phyloP scores from a whole-genome alignment of 2,797 vertebrate genomes.

The Epinephelus malabaricus region DNA sequence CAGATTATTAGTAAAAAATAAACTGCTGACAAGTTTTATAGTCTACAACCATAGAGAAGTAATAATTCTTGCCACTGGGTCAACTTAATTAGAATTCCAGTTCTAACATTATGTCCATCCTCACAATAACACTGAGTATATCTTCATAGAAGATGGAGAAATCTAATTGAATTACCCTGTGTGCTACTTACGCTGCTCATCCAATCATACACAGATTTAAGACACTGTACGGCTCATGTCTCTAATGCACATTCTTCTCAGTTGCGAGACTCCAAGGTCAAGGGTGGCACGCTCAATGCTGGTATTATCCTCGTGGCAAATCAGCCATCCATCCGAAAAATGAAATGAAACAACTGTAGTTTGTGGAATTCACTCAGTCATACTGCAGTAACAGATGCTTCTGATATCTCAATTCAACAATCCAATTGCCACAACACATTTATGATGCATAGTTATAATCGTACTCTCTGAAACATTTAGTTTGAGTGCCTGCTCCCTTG shows the following conservation, averaged over 20 bases:
- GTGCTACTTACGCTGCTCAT: slow-evolving; percentile 15
- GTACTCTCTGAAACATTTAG: neutral
- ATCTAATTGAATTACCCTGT: slow-evolving; percentile 25
- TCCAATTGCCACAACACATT: neutral
- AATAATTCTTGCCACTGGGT: neutral
- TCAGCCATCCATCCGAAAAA: slow-evolving; percentile 7
- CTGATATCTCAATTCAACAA: neutral
- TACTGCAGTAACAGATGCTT: slow-evolving; percentile 6
- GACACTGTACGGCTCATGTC: neutral
- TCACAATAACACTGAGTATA: neutral
- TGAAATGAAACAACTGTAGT: neutral
- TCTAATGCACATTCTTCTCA: slow-evolving; percentile 12
- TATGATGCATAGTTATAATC: neutral
- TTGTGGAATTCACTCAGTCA: neutral
- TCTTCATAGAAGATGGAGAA: slow-evolving; percentile 16
- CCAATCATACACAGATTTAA: slow-evolving; percentile 21
- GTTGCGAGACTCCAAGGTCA: slow-evolving; percentile 15
- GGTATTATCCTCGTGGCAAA: slow-evolving; percentile 22
- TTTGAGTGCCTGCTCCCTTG: neutral
- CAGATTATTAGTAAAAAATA: neutral
- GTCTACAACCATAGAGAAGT: neutral
- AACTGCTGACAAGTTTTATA: slow-evolving; percentile 10
- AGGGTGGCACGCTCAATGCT: neutral
- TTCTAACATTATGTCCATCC: slow-evolving; percentile 13
- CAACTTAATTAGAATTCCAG: slow-evolving; percentile 18